Conservation (phyloP, 2,888 invertebrate species). For the Nomada ruficornis region DNA sequence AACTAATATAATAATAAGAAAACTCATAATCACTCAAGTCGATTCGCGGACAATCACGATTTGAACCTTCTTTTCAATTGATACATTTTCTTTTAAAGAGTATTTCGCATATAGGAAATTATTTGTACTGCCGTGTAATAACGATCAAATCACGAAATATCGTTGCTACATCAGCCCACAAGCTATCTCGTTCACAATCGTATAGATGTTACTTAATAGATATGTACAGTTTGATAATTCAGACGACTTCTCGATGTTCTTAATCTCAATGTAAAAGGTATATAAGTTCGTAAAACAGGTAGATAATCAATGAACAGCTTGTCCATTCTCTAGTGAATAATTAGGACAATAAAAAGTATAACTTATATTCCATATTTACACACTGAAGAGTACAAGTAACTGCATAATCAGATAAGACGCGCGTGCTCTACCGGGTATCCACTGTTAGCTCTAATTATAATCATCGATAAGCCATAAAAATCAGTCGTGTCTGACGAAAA, state of each 20-base stretch:
- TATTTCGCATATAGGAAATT: too few relatives aligned
- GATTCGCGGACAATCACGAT: too few relatives aligned
- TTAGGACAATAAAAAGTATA: neutral
- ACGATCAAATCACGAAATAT: neutral
- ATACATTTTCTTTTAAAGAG: too few relatives aligned
- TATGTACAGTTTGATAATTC: too few relatives aligned
- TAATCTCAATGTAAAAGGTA: conserved; percentile 6
- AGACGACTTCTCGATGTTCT: neutral
- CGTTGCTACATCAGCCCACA: neutral
- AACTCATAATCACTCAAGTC: too few relatives aligned
- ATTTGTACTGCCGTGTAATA: neutral
- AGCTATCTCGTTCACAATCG: neutral
- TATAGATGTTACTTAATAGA: neutral
- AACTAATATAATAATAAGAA: too few relatives aligned
- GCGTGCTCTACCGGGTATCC: neutral
- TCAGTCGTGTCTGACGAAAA: conserved; percentile 17
- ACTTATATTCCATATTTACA: conserved; percentile 45
- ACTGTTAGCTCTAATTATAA: conserved; percentile 3
- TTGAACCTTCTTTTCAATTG: too few relatives aligned
- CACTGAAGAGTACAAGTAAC: conserved; percentile 20
- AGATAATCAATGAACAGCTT: neutral
- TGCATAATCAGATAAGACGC: conserved; percentile 25
- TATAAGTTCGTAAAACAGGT: neutral
- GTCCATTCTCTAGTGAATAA: neutral
- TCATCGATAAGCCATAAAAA: neutral